Evolutionary conservation across 2,113 vertebrate species (phyloP), one percentile per base, ranked within the genome.

Genomic region (Microtus oregoni): DNA sequence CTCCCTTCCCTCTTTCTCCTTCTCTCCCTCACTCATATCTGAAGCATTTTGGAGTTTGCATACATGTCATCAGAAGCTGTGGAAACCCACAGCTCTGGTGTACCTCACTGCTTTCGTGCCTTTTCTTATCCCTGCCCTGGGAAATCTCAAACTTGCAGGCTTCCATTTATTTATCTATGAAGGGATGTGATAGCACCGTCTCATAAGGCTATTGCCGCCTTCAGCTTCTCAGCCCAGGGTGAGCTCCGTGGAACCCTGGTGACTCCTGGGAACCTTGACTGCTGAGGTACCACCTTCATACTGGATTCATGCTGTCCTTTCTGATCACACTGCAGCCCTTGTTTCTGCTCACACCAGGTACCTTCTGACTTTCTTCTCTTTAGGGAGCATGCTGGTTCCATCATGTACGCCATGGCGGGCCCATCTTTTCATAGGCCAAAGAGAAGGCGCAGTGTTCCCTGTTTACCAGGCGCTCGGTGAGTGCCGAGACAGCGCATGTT

Each of bases 101-200:
- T 0, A 0, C 9, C 41, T 19, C 32, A 4, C 3, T 0, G 3
- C 13, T n/a, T 24, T 50, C 13, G 3, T 2, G 38, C 35, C 52
- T 92, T 30, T 0, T 24, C 13, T 38, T 35, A 8, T 85, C 70
- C 65, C 47, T 35, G 32, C 52, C 17, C 22, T 8, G 38, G 35
- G 50, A 6, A 35, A 10, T 32, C 30, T n/a, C 28, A 38, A 22
- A 50, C 78, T 72, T 32, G 0, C 3, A 2, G 28, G 8, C 3
- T 55, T 35, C 22, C 0, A 52, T 30, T 44, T 92, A 52, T 44
- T 63, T 41, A 10, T 65, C 15, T 7, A 3, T 15, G 3, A 7
- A 32, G 3, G 20, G 32, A n/a, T 13, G 50, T 0, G 1, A 35
- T 17, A 41, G 65, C 12, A 9, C 12, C 12, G 19, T 32, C 10